Evolutionary conservation across 2,888 invertebrate genomes (phyloP).

Genomic region (Drosophila colorata): DNA sequence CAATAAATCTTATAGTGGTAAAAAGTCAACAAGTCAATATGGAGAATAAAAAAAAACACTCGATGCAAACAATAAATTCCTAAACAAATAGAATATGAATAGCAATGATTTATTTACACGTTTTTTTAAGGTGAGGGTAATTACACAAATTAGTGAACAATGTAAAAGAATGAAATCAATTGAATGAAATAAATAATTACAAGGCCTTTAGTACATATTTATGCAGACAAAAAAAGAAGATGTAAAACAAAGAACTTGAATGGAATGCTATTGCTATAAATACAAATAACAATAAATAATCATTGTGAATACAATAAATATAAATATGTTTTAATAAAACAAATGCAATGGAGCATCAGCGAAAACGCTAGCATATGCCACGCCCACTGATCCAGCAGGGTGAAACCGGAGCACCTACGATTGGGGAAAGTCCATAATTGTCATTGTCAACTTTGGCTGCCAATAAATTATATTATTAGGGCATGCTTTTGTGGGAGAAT

Average conservation of each 20-base stretch:
- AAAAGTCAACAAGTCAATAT: constrained; percentile 1
- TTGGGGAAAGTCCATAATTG: constrained; percentile 67
- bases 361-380: background rate
- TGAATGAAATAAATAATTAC: constrained; percentile 38
- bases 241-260: constrained; percentile 6
- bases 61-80: constrained; percentile 2
- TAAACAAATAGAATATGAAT: constrained; percentile 21
- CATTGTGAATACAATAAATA: constrained; percentile 60
- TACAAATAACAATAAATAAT: constrained; percentile 73
- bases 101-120: constrained; percentile 38
- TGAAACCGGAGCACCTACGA: constrained; percentile 4
- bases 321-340: constrained; percentile 67
- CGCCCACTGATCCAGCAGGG: constrained; percentile 5
- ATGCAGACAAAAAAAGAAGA: constrained; percentile 1
- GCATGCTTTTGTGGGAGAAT: constrained; percentile 24
- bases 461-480: constrained; percentile 75
- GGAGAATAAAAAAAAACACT: constrained; percentile 5
- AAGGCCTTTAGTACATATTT: background rate
- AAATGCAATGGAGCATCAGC: constrained; percentile 59
- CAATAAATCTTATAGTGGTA: constrained; percentile 10
- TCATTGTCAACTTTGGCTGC: constrained; percentile 65
- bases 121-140: constrained; percentile 25
- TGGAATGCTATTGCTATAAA: constrained; percentile 36
- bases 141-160: constrained; percentile 43
- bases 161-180: constrained; percentile 30